Evolutionary conservation across 2,113 vertebrate genomes (phyloP).

Genomic region (Rhinolophus sinicus): DNA sequence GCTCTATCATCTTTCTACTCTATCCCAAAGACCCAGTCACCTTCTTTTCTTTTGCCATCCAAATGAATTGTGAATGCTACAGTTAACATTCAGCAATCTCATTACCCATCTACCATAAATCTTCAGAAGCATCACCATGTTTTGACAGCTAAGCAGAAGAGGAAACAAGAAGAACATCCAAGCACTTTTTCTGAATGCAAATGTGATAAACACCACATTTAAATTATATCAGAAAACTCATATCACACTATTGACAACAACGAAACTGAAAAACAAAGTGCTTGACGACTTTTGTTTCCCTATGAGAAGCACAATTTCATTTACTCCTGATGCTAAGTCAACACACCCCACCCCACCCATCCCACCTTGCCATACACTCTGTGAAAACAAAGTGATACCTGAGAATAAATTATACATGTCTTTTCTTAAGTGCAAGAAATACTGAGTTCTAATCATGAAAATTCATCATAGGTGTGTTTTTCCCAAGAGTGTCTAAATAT

Average conservation of each 20-base stretch:
- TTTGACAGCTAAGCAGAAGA: constrained; percentile 84
- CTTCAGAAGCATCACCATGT: constrained; percentile 83
- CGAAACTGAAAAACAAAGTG: constrained; percentile 16
- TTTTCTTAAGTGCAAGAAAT: neutral
- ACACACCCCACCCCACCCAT: neutral
- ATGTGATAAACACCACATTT: constrained; percentile 80
- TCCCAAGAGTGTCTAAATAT: neutral
- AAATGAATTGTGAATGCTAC: constrained; percentile 82
- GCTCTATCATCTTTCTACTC: constrained; percentile 71
- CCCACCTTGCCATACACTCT: constrained; percentile 43
- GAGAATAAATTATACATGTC: neutral
- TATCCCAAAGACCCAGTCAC: constrained; percentile 64
- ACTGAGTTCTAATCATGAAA: neutral
- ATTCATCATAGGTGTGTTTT: neutral
- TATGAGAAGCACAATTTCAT: neutral
- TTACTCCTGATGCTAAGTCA: neutral
- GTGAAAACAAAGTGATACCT: constrained; percentile 60
- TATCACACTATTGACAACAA: constrained; percentile 26
- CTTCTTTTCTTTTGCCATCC: constrained; percentile 66
- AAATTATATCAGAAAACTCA: constrained; percentile 79
- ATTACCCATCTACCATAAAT: constrained; percentile 84
- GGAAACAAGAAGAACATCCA: constrained; percentile 80
- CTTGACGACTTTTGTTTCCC: constrained; percentile 28
- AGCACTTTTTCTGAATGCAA: constrained; percentile 83
- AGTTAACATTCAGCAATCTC: constrained; percentile 84